These are phyloP conservation scores for Pelosia muscerda DNA, from an alignment of 2,888 invertebrate species.

Conservation along the genomic window DNA sequence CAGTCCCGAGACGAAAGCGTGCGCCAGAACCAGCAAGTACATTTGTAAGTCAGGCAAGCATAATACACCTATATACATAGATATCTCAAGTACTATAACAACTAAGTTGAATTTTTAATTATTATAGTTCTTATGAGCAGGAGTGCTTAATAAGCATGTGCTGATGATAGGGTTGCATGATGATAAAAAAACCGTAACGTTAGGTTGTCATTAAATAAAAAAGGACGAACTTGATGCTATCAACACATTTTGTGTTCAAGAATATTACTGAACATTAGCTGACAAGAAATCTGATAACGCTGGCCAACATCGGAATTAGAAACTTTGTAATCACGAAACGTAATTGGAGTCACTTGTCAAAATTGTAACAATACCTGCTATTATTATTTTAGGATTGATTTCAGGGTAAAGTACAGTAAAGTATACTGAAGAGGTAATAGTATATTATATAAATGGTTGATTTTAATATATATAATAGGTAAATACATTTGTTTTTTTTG, in stretches of 20 bases:
- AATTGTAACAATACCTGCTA: neutral
- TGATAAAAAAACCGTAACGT: neutral
- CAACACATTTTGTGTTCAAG: neutral
- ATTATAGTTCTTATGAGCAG: neutral
- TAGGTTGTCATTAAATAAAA: conserved; percentile 3
- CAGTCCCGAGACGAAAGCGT: no score
- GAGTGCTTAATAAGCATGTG: neutral
- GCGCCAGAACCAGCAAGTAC: no score
- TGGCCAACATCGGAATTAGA: neutral
- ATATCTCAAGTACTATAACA: neutral
- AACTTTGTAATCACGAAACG: neutral
- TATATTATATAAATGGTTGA: no score
- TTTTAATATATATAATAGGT: no score
- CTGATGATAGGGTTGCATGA: neutral
- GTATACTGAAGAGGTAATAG: no score
- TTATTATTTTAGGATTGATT: no score
- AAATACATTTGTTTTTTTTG: no score
- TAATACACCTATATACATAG: no score
- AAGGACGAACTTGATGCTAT: neutral
- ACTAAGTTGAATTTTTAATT: neutral
- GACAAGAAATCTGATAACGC: neutral
- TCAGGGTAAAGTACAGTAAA: no score
- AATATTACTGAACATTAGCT: neutral
- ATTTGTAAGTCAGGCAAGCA: no score
- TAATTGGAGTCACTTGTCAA: neutral